A percentile compares a stretch with the other conserved stretches of the same genome.
phyloP scores from a whole-genome alignment of 2,888 invertebrate genomes.

The Siphlonurus alternatus region DNA sequence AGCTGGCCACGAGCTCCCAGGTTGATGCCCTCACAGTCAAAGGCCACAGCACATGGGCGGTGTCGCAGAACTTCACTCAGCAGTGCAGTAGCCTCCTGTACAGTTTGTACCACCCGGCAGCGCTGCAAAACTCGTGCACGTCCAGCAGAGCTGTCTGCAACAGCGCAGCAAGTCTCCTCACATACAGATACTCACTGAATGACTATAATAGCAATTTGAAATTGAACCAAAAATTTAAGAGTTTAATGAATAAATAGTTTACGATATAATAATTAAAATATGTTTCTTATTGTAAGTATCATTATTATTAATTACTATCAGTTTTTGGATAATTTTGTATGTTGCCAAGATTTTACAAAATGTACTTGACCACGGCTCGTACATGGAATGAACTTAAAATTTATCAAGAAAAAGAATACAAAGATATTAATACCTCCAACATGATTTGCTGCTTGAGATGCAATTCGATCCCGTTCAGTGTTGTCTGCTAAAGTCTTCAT shows the following conservation, averaged over 20 bases:
- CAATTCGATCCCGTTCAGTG: conserved; percentile 38
- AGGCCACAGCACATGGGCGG: conserved; percentile 40
- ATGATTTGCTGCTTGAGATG: conserved; percentile 9
- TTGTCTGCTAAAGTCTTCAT: conserved; percentile 82
- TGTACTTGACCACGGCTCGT: too few relatives aligned
- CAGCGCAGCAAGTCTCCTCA: neutral
- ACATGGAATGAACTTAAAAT: too few relatives aligned
- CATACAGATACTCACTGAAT: too few relatives aligned
- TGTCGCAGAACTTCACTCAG: conserved; percentile 18
- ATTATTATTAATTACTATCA: too few relatives aligned
- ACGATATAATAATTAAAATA: too few relatives aligned
- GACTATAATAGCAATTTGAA: too few relatives aligned
- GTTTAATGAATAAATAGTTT: too few relatives aligned
- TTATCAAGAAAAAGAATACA: too few relatives aligned
- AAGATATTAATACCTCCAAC: neutral
- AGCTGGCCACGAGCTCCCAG: conserved; percentile 76
- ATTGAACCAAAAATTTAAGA: too few relatives aligned
- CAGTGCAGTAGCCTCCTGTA: neutral
- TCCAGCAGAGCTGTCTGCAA: neutral
- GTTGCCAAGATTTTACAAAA: too few relatives aligned
- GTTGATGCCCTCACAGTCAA: conserved; percentile 89
- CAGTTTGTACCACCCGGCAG: neutral
- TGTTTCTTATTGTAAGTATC: too few relatives aligned
- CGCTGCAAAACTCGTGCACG: neutral
- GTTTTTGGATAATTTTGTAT: too few relatives aligned